phyloP scores from a whole-genome alignment of 2,888 invertebrate species.

The Sthenelais limicola region DNA sequence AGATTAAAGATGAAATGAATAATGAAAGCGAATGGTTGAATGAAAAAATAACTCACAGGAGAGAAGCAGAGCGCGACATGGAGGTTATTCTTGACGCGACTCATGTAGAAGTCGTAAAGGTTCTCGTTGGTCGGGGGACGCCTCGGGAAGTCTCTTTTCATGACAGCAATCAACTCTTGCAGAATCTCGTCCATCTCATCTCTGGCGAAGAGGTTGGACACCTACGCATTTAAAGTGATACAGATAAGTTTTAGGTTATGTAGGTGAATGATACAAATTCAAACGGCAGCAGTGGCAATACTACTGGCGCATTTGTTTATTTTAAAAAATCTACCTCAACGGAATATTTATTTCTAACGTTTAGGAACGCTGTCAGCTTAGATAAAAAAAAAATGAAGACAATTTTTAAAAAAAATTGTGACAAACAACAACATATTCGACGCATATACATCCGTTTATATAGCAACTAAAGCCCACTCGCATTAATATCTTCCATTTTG shows the following conservation, averaged over 20 bases:
- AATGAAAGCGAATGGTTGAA: neutral
- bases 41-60: constrained; percentile 77
- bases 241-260: neutral
- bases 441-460: too few species aligned
- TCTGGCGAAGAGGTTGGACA: constrained; percentile 75
- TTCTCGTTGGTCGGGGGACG: constrained; percentile 89
- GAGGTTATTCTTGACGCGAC: constrained; percentile 90
- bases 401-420: too few species aligned
- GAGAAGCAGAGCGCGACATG: constrained; percentile 97
- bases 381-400: too few species aligned
- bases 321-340: too few species aligned
- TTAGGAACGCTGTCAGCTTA: too few species aligned
- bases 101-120: constrained; percentile 94
- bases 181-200: constrained; percentile 97
- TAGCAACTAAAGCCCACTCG: too few species aligned
- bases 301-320: too few species aligned
- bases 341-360: too few species aligned
- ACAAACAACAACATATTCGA: too few species aligned
- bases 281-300: too few species aligned
- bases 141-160: constrained; percentile 95
- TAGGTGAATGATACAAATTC: neutral
- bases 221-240: constrained; percentile 46
- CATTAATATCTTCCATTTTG: too few species aligned
- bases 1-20: constrained; percentile 47
- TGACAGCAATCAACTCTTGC: constrained; percentile 90